Evolutionary conservation across 2,888 invertebrate species (phyloP).

Genomic region (Chrysotoxum bicinctum): DNA sequence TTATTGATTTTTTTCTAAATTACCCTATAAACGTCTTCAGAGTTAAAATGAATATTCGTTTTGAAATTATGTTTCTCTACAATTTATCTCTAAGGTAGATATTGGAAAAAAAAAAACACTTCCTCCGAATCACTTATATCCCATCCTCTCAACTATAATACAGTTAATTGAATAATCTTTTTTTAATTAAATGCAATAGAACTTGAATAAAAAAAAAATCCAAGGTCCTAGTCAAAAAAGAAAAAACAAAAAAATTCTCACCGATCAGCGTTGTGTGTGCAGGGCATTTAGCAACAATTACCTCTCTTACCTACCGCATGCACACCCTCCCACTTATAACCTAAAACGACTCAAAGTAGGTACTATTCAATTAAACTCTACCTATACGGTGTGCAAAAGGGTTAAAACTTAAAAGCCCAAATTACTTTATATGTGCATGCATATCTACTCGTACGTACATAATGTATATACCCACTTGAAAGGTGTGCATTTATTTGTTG

Average conservation of each 20-base stretch:
- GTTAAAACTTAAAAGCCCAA: conserved; percentile 44
- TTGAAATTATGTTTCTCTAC: no score
- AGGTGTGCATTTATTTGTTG: conserved; percentile 20
- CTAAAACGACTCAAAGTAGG: conserved; percentile 43
- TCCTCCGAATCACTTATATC: no score
- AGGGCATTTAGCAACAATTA: conserved; percentile 61
- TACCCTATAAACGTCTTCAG: no score
- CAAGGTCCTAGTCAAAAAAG: background rate
- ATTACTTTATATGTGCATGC: conserved; percentile 21
- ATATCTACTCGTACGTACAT: no score
- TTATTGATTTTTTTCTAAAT: no score
- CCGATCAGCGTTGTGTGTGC: background rate
- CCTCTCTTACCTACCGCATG: conserved; percentile 57
- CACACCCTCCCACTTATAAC: conserved; percentile 53
- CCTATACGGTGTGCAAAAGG: conserved; percentile 52
- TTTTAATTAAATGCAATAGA: no score
- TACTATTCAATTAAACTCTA: conserved; percentile 40
- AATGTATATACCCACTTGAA: conserved; percentile 17
- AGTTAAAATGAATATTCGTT: no score
- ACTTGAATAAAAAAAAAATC: background rate
- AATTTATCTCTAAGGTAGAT: no score
- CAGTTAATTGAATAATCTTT: no score
- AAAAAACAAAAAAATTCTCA: background rate
- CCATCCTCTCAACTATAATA: no score
- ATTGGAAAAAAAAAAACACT: no score